These are phyloP conservation scores for Stigmatopora argus DNA, from an alignment of 2,113 vertebrate genomes.

Conservation along the genomic window DNA sequence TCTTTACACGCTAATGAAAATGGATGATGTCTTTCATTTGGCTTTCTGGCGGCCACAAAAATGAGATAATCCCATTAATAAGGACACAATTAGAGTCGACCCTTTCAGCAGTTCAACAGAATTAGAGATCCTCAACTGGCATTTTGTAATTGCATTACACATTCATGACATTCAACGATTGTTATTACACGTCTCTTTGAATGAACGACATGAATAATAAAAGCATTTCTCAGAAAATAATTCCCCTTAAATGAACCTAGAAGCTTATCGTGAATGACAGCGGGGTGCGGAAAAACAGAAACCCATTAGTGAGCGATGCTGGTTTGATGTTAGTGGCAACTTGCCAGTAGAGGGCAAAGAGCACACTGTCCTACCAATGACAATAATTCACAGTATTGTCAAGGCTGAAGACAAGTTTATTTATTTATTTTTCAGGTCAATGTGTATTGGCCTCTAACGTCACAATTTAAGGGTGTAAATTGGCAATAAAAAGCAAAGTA, in stretches of 20 bases:
- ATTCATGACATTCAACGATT: slow-evolving; percentile 8
- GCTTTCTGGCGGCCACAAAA: slow-evolving; percentile 32
- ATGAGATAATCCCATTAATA: slow-evolving; percentile 54
- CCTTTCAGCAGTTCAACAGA: slow-evolving; percentile 23
- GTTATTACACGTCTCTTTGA: slow-evolving; percentile 13
- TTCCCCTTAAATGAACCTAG: background rate
- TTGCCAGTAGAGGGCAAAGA: background rate
- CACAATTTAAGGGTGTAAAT: no score
- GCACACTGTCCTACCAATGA: background rate
- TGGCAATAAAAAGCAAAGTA: no score
- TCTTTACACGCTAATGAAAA: slow-evolving; percentile 30
- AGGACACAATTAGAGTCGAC: slow-evolving; percentile 34
- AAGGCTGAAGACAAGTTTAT: background rate
- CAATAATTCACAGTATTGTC: background rate
- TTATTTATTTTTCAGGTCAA: no score
- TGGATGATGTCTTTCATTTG: slow-evolving; percentile 43
- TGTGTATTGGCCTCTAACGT: no score
- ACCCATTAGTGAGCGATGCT: slow-evolving; percentile 28
- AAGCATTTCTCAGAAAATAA: slow-evolving; percentile 13
- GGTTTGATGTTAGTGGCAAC: slow-evolving; percentile 2
- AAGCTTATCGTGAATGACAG: slow-evolving; percentile 15
- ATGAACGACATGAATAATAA: slow-evolving; percentile 16
- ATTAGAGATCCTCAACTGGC: slow-evolving; percentile 18
- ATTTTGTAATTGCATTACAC: slow-evolving; percentile 33
- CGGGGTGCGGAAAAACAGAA: slow-evolving; percentile 8